phyloP scores from a whole-genome alignment of 2,888 invertebrate genomes.

The Uropetala carovei region DNA sequence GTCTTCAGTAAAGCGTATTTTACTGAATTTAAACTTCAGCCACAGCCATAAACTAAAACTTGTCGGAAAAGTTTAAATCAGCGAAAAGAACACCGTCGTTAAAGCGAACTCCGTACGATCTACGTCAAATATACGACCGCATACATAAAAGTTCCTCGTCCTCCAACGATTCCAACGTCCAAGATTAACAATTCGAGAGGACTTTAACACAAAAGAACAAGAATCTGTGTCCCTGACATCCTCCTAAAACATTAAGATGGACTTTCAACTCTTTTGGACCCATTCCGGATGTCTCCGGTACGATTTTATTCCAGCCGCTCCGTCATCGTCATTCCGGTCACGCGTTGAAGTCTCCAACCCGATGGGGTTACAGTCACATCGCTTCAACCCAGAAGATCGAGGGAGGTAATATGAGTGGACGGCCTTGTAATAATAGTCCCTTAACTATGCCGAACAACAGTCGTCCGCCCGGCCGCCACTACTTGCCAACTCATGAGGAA shows the following conservation, averaged over 20 bases:
- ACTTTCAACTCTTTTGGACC: not conserved
- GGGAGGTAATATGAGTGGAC: constrained; percentile 48
- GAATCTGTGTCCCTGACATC: not conserved
- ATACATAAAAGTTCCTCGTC: not conserved
- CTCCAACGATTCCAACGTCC: not conserved
- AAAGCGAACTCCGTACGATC: not conserved
- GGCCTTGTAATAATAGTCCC: constrained; percentile 57
- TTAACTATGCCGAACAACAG: constrained; percentile 34
- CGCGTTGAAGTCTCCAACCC: constrained; percentile 43
- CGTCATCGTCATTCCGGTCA: not conserved
- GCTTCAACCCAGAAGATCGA: constrained; percentile 41
- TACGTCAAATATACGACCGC: not conserved
- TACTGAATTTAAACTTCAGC: too few species aligned
- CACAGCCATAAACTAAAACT: too few species aligned
- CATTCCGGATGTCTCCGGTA: not conserved
- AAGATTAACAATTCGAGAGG: not conserved
- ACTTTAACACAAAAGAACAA: not conserved
- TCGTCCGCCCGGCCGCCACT: constrained; percentile 12
- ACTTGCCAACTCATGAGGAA: constrained; percentile 26
- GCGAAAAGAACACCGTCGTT: too few species aligned
- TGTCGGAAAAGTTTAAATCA: too few species aligned
- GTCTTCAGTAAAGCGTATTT: too few species aligned
- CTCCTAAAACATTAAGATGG: not conserved
- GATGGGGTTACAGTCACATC: constrained; percentile 17
- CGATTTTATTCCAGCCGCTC: not conserved